Percentiles rank a stretch among this genome's conserved stretches.
phyloP scores from a whole-genome alignment of 2,797 vertebrate genomes.

The Austrolebias charrua region DNA sequence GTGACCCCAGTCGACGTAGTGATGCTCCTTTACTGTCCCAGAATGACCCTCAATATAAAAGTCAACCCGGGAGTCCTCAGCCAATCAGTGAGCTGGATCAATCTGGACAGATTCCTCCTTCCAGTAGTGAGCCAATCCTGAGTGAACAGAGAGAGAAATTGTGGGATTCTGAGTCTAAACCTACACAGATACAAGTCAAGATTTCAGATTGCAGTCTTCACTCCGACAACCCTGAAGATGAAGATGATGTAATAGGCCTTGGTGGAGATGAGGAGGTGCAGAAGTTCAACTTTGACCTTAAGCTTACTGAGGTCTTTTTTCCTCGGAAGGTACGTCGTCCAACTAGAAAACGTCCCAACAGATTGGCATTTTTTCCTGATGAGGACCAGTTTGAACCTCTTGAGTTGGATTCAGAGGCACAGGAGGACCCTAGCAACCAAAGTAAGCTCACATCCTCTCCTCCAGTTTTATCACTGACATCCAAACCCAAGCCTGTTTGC shows the following conservation, averaged over 20 bases:
- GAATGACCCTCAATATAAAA: conserved; percentile 70
- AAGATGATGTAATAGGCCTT: conserved; percentile 53
- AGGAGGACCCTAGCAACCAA: conserved; percentile 32
- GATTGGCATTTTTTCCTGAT: conserved; percentile 74
- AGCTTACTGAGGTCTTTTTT: conserved; percentile 82
- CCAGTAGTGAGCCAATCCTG: conserved; percentile 94
- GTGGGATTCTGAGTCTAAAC: conserved; percentile 69
- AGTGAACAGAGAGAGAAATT: conserved; percentile 80
- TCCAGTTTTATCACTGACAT: conserved; percentile 31
- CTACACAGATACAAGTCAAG: conserved; percentile 37
- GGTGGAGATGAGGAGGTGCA: conserved; percentile 48
- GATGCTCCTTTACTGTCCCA: conserved; percentile 72
- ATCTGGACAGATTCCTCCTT: conserved; percentile 81
- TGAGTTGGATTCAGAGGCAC: conserved; percentile 53
- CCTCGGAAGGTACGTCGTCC: conserved; percentile 83
- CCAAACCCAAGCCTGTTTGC: conserved; percentile 84
- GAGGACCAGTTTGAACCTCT: conserved; percentile 69
- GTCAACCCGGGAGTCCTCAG: conserved; percentile 78
- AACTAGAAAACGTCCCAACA: conserved; percentile 86
- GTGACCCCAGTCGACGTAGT: conserved; percentile 92
- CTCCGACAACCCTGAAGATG: conserved; percentile 55
- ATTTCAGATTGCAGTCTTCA: conserved; percentile 76
- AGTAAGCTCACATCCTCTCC: conserved; percentile 44
- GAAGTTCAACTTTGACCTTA: conserved; percentile 84
- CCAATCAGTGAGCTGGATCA: conserved; percentile 89